Evolutionary conservation across 2,797 vertebrate genomes (phyloP), one percentile per base, ranked within the genome.

Genomic region (Notolepis coatsorum): DNA sequence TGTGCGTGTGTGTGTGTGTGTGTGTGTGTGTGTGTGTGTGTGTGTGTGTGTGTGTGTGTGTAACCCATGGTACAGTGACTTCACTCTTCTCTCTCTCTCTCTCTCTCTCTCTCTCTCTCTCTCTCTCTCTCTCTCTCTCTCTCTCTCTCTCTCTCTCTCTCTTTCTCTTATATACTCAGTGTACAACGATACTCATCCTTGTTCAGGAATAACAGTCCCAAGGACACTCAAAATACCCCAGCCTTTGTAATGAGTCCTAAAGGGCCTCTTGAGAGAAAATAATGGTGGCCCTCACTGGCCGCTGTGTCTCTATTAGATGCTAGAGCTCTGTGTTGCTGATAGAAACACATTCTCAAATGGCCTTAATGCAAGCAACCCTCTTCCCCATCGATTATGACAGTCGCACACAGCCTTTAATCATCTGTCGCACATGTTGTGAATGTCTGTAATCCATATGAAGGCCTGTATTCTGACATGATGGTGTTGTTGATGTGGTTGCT

Each of bases 201-300:
- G 64, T 75, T 24, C 60, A 63, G 47, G 35, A 38, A 38, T 60
- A 78, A 73, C 74, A 75, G 61, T 51, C 65, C 56, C 58, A 67
- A 52, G 70, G 66, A 81, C 75, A 73, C 70, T 80, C 58, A 84
- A 63, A 82, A 78, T 42, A 43, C 72, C 80, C 61, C 71, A 70
- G 80, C 57, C 62, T 73, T 76, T 75, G 28, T 80, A 72, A 85
- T 68, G 73, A 77, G 67, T 66, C 73, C 71, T 87, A 63, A 85
- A 86, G 78, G 66, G 72, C 85, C 69, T 84, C 78, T 82, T 78
- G 61, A 87, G 80, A 73, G 68, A 80, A 82, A 85, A 82, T 82
- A 58, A 74, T 77, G 70, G 35, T 37, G 24, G 45, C 38, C 68
- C 67, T 76, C 61, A 52, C 59, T 69, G n/a, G 56, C 62, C 45